Evolutionary conservation across 1,140 invertebrate genomes (phyloP).

Genomic region (Colletes latitarsis): DNA sequence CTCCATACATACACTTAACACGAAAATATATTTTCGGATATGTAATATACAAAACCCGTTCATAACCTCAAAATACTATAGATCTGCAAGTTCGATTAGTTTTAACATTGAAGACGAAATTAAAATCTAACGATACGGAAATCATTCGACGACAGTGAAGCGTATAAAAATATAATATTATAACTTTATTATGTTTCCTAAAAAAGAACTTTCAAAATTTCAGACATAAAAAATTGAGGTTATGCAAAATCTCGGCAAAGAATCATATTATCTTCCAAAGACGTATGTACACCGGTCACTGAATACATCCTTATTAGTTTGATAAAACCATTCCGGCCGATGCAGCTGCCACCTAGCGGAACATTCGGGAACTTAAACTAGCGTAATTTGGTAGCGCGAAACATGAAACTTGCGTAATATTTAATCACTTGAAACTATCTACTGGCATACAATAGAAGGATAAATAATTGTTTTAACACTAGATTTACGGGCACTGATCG

Average conservation of each 20-base stretch:
- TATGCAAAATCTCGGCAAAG: constrained; percentile 3
- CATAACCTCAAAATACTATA: constrained; percentile 32
- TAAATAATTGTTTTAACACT: too few relatives aligned
- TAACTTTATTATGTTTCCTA: neutral
- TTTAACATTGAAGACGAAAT: neutral
- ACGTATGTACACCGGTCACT: neutral
- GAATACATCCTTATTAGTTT: neutral
- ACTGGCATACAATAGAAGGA: too few relatives aligned
- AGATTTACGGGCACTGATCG: too few relatives aligned
- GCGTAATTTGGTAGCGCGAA: neutral
- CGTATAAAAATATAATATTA: neutral
- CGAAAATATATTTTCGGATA: constrained; percentile 14
- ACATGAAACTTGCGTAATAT: neutral
- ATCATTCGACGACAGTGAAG: neutral
- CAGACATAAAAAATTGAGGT: constrained; percentile 6
- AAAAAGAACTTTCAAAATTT: neutral
- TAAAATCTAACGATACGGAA: neutral
- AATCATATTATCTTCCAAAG: neutral
- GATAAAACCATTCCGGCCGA: neutral
- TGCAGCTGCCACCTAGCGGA: neutral
- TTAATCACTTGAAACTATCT: too few relatives aligned
- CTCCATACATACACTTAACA: neutral
- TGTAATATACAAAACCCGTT: constrained; percentile 8
- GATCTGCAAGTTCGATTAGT: neutral
- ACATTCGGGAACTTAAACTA: neutral